phyloP scores from a whole-genome alignment of 2,888 invertebrate genomes.

The Tenthredo amoena region DNA sequence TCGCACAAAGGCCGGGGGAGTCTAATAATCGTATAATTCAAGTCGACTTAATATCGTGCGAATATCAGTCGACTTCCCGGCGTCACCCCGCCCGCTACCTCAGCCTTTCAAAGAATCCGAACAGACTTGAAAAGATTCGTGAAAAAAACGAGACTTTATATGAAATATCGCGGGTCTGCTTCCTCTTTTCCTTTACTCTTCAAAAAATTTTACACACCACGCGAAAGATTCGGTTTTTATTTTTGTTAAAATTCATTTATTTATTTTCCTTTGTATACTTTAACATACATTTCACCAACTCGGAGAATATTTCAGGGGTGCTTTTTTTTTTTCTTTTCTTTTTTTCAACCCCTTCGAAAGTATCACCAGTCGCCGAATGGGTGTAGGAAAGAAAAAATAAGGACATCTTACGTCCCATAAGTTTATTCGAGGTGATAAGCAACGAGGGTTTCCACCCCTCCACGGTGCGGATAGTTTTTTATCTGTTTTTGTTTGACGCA shows the following conservation, averaged over 20 bases:
- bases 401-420: neutral
- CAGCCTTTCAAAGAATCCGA: neutral
- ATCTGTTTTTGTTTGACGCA: conserved; percentile 27
- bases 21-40: neutral
- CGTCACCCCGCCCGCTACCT: too few relatives aligned
- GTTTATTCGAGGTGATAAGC: conserved; percentile 4
- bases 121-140: neutral
- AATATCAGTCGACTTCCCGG: neutral
- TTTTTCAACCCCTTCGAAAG: neutral
- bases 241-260: too few relatives aligned
- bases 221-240: too few relatives aligned
- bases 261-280: neutral
- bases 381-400: neutral
- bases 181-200: too few relatives aligned
- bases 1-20: neutral
- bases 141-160: neutral
- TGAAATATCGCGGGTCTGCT: neutral
- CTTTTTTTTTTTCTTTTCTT: too few relatives aligned
- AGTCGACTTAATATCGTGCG: neutral
- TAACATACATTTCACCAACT: neutral
- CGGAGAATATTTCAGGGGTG: too few relatives aligned
- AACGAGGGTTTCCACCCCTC: neutral
- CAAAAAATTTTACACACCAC: too few relatives aligned
- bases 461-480: neutral
- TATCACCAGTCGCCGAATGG: neutral